These are phyloP conservation scores for Acronicta leporina DNA, from an alignment of 2,888 invertebrate genomes.

Conservation along the genomic window DNA sequence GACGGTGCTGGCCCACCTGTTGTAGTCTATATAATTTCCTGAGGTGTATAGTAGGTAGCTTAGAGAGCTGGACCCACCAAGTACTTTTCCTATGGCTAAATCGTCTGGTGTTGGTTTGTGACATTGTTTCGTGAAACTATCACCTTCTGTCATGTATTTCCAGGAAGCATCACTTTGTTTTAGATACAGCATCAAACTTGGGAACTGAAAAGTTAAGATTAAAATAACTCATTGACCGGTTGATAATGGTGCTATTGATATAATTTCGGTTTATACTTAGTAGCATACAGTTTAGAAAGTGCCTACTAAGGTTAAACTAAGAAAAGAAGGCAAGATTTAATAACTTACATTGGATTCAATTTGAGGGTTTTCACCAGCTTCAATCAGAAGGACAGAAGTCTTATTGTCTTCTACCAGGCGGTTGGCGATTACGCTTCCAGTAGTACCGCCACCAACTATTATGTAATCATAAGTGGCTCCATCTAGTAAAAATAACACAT, in stretches of 20 bases:
- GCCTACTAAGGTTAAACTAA: no score
- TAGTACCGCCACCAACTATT: constrained; percentile 91
- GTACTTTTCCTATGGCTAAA: constrained; percentile 49
- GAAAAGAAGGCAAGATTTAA: not conserved
- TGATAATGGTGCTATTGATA: no score
- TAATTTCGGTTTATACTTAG: no score
- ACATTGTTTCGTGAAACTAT: constrained; percentile 26
- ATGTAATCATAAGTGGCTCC: constrained; percentile 88
- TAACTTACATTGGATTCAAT: constrained; percentile 50
- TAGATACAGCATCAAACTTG: constrained; percentile 49
- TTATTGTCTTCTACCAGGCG: constrained; percentile 56
- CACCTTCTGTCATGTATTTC: constrained; percentile 49
- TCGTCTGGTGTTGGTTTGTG: constrained; percentile 36
- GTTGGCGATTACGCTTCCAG: constrained; percentile 60
- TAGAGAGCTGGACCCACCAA: constrained; percentile 53
- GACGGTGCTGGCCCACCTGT: constrained; percentile 59
- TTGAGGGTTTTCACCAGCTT: constrained; percentile 91
- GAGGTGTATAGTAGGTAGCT: constrained; percentile 44
- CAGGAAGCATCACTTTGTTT: constrained; percentile 46
- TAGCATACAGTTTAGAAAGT: no score
- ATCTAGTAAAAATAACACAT: constrained; percentile 42
- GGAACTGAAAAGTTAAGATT: constrained; percentile 41
- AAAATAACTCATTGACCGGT: no score
- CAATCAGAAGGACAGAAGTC: constrained; percentile 87
- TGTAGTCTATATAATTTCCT: constrained; percentile 59